phyloP scores from a whole-genome alignment of 1,140 invertebrate genomes.

The Ectropis grisescens region DNA sequence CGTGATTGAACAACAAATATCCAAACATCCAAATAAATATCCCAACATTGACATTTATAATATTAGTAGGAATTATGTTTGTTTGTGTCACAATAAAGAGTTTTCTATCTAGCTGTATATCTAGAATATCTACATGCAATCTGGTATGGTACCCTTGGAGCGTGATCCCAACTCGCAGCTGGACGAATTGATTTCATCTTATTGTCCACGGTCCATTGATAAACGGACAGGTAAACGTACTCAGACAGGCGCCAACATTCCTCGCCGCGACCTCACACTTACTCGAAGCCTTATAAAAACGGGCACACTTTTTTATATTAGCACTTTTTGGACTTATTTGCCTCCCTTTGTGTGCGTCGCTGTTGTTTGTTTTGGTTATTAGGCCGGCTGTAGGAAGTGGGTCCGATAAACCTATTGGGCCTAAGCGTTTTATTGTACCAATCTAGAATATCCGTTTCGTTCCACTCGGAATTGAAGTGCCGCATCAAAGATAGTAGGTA shows the following conservation, averaged over 20 bases:
- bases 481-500: too few relatives aligned
- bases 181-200: too few relatives aligned
- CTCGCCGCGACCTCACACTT: constrained; percentile 66
- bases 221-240: constrained; percentile 69
- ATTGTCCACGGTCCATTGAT: constrained; percentile 67
- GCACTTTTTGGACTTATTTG: constrained; percentile 61
- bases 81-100: too few relatives aligned
- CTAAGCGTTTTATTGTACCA: constrained; percentile 68
- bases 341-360: constrained; percentile 53
- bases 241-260: constrained; percentile 70
- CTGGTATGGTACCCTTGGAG: too few relatives aligned
- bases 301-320: constrained; percentile 64
- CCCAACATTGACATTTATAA: too few relatives aligned
- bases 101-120: too few relatives aligned
- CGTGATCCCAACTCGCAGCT: too few relatives aligned
- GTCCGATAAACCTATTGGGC: constrained; percentile 61
- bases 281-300: constrained; percentile 61
- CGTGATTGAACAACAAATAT: too few relatives aligned
- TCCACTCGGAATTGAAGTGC: constrained; percentile 23
- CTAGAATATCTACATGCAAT: too few relatives aligned
- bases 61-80: too few relatives aligned
- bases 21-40: too few relatives aligned
- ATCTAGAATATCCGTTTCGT: constrained; percentile 56
- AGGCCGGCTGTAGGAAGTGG: constrained; percentile 61
- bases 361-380: constrained; percentile 68